A percentile compares a stretch with the other conserved stretches of the same genome.
phyloP scores from a whole-genome alignment of 2,888 invertebrate genomes.

The Macrostomum cliftonense region DNA sequence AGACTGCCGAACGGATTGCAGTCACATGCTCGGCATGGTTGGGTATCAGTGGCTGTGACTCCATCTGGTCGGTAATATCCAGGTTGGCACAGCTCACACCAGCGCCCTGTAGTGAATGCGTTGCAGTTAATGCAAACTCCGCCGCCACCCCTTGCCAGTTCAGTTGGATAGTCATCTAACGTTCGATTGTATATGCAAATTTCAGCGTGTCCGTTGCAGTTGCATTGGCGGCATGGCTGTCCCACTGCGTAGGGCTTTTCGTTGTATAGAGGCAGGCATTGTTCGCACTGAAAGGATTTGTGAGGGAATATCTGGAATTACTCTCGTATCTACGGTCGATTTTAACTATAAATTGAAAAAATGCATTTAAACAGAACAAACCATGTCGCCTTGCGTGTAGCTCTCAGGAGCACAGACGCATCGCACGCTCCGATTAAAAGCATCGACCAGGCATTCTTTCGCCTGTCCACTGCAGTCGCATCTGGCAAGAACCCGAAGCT shows the following conservation, averaged over 20 bases:
- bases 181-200: conserved; percentile 25
- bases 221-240: conserved; percentile 27
- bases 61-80: too few species aligned
- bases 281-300: conserved; percentile 22
- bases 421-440: conserved; percentile 20
- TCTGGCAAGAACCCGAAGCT: conserved; percentile 18
- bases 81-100: too few species aligned
- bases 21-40: too few species aligned
- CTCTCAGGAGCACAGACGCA: conserved; percentile 26
- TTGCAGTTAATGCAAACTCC: conserved; percentile 30
- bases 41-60: too few species aligned
- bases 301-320: too few species aligned
- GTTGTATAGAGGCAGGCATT: conserved; percentile 30
- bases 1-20: too few species aligned
- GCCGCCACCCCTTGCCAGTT: conserved; percentile 26
- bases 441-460: conserved; percentile 20
- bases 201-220: conserved; percentile 29
- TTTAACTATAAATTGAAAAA: too few species aligned
- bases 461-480: conserved; percentile 36
- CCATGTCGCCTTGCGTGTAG: conserved; percentile 27
- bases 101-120: conserved; percentile 25
- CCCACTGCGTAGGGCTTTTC: conserved; percentile 30
- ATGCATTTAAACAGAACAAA: conserved; percentile 11
- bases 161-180: conserved; percentile 24
- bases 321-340: too few species aligned